Conservation (phyloP, 1,140 invertebrate genomes). For the Eriocheir sinensis region DNA sequence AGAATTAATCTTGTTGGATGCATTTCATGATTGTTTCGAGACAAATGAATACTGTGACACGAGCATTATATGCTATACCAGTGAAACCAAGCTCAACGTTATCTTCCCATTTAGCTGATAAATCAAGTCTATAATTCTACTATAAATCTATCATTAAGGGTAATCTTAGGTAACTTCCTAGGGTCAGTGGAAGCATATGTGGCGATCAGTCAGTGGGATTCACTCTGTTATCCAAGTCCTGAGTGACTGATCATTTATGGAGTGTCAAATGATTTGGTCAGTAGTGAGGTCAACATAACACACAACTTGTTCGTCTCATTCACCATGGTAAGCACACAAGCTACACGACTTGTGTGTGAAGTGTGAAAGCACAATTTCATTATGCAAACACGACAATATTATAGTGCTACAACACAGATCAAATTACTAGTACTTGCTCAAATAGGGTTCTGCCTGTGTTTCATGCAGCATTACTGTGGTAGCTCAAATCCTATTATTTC, state of each 20-base stretch:
- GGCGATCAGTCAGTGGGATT: too few relatives aligned
- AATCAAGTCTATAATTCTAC: not conserved
- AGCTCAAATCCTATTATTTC: too few relatives aligned
- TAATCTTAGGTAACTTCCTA: not conserved
- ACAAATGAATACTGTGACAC: not conserved
- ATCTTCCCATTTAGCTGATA: not conserved
- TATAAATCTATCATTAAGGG: not conserved
- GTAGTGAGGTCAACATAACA: not conserved
- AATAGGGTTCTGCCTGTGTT: constrained; percentile 20
- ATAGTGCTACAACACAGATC: constrained; percentile 12
- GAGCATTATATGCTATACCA: too few relatives aligned
- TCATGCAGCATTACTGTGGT: constrained; percentile 9
- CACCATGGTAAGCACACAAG: not conserved
- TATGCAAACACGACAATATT: too few relatives aligned
- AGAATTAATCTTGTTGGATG: not conserved
- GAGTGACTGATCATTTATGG: constrained; percentile 13
- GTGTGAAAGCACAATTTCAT: too few relatives aligned
- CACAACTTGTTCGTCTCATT: constrained; percentile 23
- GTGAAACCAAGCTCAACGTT: not conserved
- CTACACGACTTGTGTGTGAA: too few relatives aligned
- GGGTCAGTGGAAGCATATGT: not conserved
- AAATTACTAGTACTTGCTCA: too few relatives aligned
- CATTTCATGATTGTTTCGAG: too few relatives aligned
- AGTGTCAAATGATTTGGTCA: constrained; percentile 25
- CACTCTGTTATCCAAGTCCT: constrained; percentile 11